Conservation (phyloP, 2,888 invertebrate genomes). For the Halocaridina rubra region DNA sequence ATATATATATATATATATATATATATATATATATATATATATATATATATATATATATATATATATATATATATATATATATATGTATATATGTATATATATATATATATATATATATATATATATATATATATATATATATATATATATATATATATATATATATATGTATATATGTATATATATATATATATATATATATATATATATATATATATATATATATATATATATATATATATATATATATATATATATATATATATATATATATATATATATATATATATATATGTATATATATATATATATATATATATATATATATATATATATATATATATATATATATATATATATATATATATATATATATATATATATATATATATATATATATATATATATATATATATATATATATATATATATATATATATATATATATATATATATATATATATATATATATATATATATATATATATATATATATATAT, state of each 20-base stretch:
- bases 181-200: not conserved
- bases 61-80: not conserved
- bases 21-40: not conserved
- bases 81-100: not conserved
- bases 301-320: not conserved
- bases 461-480: not conserved
- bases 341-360: not conserved
- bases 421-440: slow-evolving; percentile 9
- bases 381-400: not conserved
- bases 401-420: slow-evolving; percentile 14
- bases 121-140: not conserved
- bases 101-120: not conserved
- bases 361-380: slow-evolving; percentile 6
- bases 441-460: slow-evolving; percentile 5
- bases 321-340: slow-evolving; percentile 5
- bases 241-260: not conserved
- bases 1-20: not conserved
- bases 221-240: not conserved
- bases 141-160: not conserved
- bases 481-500: not conserved
- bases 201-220: not conserved
- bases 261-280: not conserved
- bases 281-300: not conserved
- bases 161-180: not conserved
- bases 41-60: slow-evolving; percentile 1